These are phyloP conservation scores for Chondrilla cf. caribensis DNA, from an alignment of 37 sponge, comb jelly and placozoan genomes.

Conservation along the genomic window DNA sequence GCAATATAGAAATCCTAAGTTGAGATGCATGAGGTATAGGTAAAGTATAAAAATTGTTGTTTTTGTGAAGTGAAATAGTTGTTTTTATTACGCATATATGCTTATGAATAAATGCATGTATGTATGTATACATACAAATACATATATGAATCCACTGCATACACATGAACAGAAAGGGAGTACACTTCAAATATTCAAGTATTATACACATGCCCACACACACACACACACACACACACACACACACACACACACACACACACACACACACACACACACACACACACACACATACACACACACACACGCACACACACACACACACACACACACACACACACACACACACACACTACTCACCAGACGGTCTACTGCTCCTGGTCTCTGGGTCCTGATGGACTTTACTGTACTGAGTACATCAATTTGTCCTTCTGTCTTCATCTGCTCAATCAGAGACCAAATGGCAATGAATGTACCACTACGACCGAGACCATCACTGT, in stretches of 20 bases:
- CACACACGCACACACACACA: conserved; percentile 11
- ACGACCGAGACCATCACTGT: conserved; percentile 38
- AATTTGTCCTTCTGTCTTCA: conserved; percentile 36
- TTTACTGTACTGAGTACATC: conserved; percentile 24
- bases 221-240: neutral
- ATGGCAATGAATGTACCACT: conserved; percentile 27
- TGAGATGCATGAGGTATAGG: neutral
- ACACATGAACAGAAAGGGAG: conserved; percentile 10
- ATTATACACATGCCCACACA: neutral
- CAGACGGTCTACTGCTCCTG: conserved; percentile 17
- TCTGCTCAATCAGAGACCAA: conserved; percentile 25
- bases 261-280: conserved; percentile 22
- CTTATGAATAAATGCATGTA: neutral
- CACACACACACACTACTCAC: conserved; percentile 18
- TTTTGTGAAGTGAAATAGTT: too few relatives aligned
- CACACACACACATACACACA: conserved; percentile 10
- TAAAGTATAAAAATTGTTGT: too few relatives aligned
- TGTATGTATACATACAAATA: neutral
- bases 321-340: conserved; percentile 17
- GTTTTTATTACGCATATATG: neutral
- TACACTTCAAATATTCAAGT: neutral
- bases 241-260: conserved; percentile 14
- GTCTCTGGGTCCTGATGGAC: conserved; percentile 32
- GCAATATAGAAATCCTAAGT: neutral
- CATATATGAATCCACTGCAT: neutral